Evolutionary conservation across 2,113 vertebrate species (phyloP).

Genomic region (Protobothrops flavoviridis): DNA sequence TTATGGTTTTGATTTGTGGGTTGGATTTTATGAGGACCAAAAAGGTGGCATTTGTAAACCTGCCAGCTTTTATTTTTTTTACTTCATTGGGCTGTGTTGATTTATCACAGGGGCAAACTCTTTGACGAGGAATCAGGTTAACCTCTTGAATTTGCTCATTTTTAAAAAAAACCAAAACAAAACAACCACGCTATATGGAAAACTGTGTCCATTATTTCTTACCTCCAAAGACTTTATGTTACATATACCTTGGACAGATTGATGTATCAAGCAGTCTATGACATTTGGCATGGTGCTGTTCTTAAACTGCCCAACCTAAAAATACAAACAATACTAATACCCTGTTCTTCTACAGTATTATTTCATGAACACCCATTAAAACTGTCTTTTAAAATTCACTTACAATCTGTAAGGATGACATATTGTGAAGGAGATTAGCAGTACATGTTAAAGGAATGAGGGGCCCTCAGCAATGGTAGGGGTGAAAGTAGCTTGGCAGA

Average conservation of each 20-base stretch:
- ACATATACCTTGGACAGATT: neutral
- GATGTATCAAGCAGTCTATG: conserved; percentile 14
- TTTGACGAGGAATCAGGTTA: conserved; percentile 23
- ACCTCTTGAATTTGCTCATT: conserved; percentile 2
- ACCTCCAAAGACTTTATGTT: conserved; percentile 11
- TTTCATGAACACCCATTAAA: neutral
- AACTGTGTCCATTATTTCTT: neutral
- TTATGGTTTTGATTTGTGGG: neutral
- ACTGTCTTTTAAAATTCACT: neutral
- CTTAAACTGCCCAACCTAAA: neutral
- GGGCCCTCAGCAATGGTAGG: neutral
- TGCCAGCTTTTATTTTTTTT: neutral
- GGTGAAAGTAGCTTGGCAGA: neutral
- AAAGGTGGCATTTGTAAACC: neutral
- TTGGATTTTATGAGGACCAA: neutral
- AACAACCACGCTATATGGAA: conserved; percentile 11
- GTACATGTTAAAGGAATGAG: neutral
- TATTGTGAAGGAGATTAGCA: neutral
- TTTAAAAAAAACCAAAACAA: neutral
- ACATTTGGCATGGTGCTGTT: conserved; percentile 3
- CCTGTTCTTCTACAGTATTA: neutral
- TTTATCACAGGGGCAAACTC: conserved; percentile 29
- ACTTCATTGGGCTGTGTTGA: conserved; percentile 3
- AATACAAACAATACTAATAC: neutral
- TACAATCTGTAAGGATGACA: neutral